Percentiles rank a stretch among this genome's conserved stretches.
These are phyloP conservation scores for Eupithecia pulchellata DNA, from an alignment of 2,888 invertebrate genomes.

Conservation along the genomic window DNA sequence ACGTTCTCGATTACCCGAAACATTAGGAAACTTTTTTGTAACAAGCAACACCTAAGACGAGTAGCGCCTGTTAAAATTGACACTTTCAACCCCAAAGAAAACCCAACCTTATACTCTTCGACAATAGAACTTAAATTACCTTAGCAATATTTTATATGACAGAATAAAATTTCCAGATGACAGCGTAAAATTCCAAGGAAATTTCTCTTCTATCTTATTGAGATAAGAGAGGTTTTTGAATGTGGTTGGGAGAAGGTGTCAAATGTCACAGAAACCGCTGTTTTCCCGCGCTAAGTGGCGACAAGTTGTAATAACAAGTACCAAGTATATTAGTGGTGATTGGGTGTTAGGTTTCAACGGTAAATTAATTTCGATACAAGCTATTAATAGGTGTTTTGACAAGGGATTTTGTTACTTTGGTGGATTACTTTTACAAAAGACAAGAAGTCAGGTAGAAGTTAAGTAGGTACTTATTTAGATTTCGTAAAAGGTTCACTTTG, in stretches of 20 bases:
- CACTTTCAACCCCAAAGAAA: slow-evolving; percentile 38
- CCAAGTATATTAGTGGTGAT: slow-evolving; percentile 65
- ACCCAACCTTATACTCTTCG: slow-evolving; percentile 5
- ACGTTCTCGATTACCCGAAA: slow-evolving; percentile 63
- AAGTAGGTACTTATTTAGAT: background rate
- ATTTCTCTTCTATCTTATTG: slow-evolving; percentile 1
- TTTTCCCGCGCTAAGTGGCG: slow-evolving; percentile 70
- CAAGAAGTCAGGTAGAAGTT: too few species aligned
- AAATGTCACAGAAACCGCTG: slow-evolving; percentile 68
- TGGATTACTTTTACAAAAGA: background rate
- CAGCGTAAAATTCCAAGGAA: background rate
- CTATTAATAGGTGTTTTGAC: slow-evolving; percentile 31
- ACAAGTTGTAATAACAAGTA: slow-evolving; percentile 78
- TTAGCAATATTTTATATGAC: background rate
- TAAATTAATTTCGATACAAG: slow-evolving; percentile 42
- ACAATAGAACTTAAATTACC: background rate
- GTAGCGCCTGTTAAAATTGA: slow-evolving; percentile 66
- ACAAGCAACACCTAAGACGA: slow-evolving; percentile 65
- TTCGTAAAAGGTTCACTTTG: background rate
- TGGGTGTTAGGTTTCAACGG: slow-evolving; percentile 55
- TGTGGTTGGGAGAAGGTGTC: slow-evolving; percentile 52
- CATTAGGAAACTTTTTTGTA: slow-evolving; percentile 63
- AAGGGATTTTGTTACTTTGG: slow-evolving; percentile 21
- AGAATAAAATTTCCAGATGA: slow-evolving; percentile 5
- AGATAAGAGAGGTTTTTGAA: slow-evolving; percentile 36